Conservation (phyloP, 2,113 vertebrate genomes). For the Eulemur macaco region DNA sequence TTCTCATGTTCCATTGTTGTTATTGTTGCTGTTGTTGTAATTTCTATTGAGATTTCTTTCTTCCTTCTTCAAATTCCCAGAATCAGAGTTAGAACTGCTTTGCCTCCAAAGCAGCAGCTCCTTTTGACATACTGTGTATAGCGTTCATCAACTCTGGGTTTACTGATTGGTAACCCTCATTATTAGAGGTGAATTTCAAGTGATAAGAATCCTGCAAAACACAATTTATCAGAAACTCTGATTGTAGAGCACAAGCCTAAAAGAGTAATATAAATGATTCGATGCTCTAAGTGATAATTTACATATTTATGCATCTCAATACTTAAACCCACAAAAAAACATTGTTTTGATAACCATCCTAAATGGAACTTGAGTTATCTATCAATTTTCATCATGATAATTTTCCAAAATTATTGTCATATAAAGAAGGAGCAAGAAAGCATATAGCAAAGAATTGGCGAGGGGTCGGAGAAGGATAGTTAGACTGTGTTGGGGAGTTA, state of each 20-base stretch:
- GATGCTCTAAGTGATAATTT: background rate
- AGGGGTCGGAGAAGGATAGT: background rate
- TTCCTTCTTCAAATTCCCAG: background rate
- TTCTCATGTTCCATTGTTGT: background rate
- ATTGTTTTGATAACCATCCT: background rate
- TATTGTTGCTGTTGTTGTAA: background rate
- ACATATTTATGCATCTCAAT: background rate
- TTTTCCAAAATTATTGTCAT: background rate
- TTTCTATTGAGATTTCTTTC: background rate
- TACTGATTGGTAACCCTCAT: background rate
- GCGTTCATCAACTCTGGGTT: background rate
- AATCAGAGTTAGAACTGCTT: background rate
- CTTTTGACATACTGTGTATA: no score
- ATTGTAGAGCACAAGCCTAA: background rate
- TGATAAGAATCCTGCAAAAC: background rate
- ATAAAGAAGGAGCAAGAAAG: background rate
- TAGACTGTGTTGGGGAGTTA: background rate
- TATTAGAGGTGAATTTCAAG: background rate
- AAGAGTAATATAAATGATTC: background rate
- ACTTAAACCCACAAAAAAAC: background rate
- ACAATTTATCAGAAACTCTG: background rate
- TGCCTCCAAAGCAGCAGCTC: background rate
- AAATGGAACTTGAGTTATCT: background rate
- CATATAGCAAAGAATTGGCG: background rate
- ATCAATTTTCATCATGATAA: background rate